A percentile compares a stretch with the other conserved stretches of the same genome.
phyloP scores from a whole-genome alignment of 2,888 invertebrate species.

The Drosophila mimetica region DNA sequence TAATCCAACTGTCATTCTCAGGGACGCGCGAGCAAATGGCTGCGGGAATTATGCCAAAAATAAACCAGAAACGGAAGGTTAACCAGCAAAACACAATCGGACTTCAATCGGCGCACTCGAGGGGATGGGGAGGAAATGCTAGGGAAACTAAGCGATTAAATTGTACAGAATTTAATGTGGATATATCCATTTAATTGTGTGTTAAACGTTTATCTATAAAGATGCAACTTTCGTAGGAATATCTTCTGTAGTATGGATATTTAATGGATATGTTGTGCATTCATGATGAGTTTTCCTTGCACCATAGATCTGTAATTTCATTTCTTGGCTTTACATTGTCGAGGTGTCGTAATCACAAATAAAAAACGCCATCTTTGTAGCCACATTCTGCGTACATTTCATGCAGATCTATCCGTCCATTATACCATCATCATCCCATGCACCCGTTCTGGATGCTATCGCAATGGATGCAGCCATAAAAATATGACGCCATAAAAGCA shows the following conservation, averaged over 20 bases:
- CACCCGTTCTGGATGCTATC: slow-evolving; percentile 13
- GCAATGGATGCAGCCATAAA: slow-evolving; percentile 26
- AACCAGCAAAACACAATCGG: slow-evolving; percentile 24
- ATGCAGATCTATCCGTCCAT: slow-evolving; percentile 18
- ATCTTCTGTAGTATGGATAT: no score
- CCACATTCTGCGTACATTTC: slow-evolving; percentile 17
- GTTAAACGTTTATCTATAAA: no score
- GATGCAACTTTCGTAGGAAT: no score
- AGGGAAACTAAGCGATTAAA: no score
- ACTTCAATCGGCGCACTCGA: neutral
- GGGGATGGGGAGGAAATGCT: neutral
- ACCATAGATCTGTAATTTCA: neutral
- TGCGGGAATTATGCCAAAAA: slow-evolving; percentile 70
- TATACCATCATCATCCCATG: slow-evolving; percentile 14
- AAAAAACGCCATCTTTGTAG: slow-evolving; percentile 5
- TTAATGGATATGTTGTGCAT: no score
- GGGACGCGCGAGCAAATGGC: slow-evolving; percentile 56
- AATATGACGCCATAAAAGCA: slow-evolving; percentile 41
- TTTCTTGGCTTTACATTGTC: slow-evolving; percentile 11
- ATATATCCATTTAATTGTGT: no score
- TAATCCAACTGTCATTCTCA: slow-evolving; percentile 72
- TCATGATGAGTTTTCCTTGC: no score
- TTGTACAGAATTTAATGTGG: neutral
- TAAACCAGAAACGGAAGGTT: slow-evolving; percentile 24
- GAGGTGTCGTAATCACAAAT: neutral